Conservation (phyloP, 2,113 vertebrate species). For the Eclectus roratus region DNA sequence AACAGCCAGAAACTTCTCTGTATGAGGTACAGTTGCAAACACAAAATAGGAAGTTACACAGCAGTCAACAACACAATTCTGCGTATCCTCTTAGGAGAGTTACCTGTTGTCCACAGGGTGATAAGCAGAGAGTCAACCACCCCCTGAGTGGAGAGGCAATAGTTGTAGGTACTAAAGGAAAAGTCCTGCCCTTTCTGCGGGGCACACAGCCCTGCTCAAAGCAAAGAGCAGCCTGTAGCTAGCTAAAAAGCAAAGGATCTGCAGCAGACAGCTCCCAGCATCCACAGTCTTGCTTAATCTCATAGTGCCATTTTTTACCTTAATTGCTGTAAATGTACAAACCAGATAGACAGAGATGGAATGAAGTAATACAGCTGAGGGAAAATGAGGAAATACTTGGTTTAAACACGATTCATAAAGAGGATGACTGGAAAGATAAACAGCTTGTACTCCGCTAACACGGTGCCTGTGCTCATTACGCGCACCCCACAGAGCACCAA, state of each 20-base stretch:
- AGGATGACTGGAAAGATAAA: not conserved
- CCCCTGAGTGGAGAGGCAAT: not conserved
- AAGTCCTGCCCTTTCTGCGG: not conserved
- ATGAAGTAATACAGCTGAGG: not conserved
- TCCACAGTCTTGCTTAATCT: not conserved
- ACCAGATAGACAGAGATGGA: not conserved
- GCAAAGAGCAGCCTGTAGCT: not conserved
- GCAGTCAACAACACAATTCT: not conserved
- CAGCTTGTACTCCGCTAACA: not conserved
- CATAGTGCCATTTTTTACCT: not conserved
- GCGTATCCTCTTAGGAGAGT: not conserved
- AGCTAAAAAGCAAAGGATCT: not conserved
- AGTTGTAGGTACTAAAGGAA: not conserved
- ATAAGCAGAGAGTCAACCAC: not conserved
- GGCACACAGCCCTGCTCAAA: not conserved
- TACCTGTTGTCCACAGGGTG: not conserved
- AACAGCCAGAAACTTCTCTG: not conserved
- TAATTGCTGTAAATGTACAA: not conserved
- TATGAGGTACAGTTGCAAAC: not conserved
- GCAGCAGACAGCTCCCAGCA: not conserved
- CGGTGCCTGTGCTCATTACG: not conserved
- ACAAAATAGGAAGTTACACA: not conserved
- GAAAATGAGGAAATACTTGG: not conserved
- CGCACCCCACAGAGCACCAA: not conserved
- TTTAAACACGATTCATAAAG: not conserved